These are phyloP conservation scores for Cossypha dichroa DNA, from an alignment of 2,797 vertebrate genomes.

Conservation along the genomic window DNA sequence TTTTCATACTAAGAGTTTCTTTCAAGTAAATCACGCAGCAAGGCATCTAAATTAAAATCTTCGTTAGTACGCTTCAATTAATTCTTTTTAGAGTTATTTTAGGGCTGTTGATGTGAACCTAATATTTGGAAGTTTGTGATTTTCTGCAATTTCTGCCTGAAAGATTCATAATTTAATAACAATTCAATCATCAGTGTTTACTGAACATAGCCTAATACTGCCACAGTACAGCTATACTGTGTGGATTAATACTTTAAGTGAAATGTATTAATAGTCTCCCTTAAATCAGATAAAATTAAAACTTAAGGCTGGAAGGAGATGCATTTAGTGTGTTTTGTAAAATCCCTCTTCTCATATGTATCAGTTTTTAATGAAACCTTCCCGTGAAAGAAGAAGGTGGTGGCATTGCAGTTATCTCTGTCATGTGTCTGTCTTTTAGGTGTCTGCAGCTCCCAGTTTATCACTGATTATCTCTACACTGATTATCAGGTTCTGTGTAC, in stretches of 20 bases:
- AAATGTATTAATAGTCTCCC: background rate
- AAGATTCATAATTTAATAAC: background rate
- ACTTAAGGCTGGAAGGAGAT: background rate
- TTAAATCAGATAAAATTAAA: background rate
- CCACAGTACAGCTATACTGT: background rate
- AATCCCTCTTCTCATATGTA: background rate
- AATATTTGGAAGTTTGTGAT: background rate
- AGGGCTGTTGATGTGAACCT: background rate
- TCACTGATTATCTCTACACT: background rate
- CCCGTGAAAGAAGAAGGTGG: background rate
- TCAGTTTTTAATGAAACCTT: background rate
- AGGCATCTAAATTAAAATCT: background rate
- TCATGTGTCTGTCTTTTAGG: background rate
- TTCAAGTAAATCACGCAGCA: background rate
- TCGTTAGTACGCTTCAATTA: background rate
- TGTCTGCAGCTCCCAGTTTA: background rate
- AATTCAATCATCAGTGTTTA: background rate
- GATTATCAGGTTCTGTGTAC: background rate
- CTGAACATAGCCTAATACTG: background rate
- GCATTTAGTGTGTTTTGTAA: background rate
- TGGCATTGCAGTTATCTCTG: background rate
- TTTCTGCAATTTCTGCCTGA: background rate
- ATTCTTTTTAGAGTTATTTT: background rate
- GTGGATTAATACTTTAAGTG: background rate
- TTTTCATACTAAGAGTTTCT: background rate